A percentile compares a stretch with the other conserved stretches of the same genome.
Evolutionary conservation across 2,888 invertebrate genomes (phyloP).

Genomic region (Conistra vaccinii): DNA sequence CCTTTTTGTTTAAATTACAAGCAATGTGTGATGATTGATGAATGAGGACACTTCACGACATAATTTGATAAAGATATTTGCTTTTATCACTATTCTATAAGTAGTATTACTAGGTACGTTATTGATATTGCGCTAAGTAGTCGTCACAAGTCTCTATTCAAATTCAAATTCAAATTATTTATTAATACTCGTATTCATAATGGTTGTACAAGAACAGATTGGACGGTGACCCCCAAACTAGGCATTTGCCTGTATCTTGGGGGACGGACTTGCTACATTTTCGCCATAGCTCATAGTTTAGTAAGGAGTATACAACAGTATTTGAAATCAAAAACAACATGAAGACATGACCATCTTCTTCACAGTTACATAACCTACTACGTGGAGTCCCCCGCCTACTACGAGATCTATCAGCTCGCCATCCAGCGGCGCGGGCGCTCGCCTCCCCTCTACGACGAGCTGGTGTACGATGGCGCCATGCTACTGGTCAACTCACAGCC

Average conservation of each 20-base stretch:
- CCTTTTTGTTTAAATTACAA: constrained; percentile 3
- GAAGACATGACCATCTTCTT: neutral
- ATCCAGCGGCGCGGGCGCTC: constrained; percentile 70
- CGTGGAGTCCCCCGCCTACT: constrained; percentile 74
- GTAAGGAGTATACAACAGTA: neutral
- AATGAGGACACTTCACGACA: constrained; percentile 14
- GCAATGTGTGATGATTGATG: neutral
- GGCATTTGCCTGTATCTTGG: no score
- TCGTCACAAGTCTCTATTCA: no score
- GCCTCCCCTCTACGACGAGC: constrained; percentile 71
- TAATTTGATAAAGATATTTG: constrained; percentile 3
- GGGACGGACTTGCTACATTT: no score
- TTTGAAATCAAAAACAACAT: neutral
- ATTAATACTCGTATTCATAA: no score
- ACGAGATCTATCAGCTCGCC: constrained; percentile 70
- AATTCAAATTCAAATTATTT: no score
- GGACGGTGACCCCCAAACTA: no score
- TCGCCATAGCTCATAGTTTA: neutral
- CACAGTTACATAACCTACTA: constrained; percentile 73
- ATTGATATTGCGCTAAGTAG: no score
- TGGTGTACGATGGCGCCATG: constrained; percentile 74
- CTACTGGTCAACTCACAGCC: constrained; percentile 79
- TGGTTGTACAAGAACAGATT: no score
- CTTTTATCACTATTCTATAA: neutral
- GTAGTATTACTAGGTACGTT: no score